Percentiles rank a stretch among this genome's conserved stretches.
These are phyloP conservation scores for Eulithis prunata DNA, from an alignment of 2,888 invertebrate genomes.

Conservation along the genomic window DNA sequence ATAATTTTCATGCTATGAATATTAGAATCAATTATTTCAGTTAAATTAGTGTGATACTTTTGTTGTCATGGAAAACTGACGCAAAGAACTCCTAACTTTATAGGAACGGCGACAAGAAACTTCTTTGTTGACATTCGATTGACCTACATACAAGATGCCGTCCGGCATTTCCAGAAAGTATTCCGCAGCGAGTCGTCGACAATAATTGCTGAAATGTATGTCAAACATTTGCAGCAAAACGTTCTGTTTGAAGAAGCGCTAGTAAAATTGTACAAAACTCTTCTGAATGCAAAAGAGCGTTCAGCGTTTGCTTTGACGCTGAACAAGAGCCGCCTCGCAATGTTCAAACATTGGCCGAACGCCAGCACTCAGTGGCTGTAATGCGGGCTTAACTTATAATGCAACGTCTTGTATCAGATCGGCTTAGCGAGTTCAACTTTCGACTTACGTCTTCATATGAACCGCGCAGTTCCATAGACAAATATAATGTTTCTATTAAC, in stretches of 20 bases:
- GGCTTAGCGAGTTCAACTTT: conserved; percentile 43
- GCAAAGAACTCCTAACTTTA: too few species aligned
- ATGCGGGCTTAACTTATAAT: conserved; percentile 55
- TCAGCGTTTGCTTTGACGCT: conserved; percentile 62
- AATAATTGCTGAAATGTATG: conserved; percentile 37
- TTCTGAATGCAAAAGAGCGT: conserved; percentile 63
- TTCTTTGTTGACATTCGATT: conserved; percentile 12
- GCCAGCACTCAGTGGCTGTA: conserved; percentile 59
- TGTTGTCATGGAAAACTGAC: conserved; percentile 1
- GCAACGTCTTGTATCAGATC: conserved; percentile 51
- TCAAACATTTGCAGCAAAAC: conserved; percentile 48
- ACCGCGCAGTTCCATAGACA: conserved; percentile 15
- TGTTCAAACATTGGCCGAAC: conserved; percentile 62
- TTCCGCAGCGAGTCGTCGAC: conserved; percentile 20
- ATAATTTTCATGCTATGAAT: background rate
- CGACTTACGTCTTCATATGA: conserved; percentile 37
- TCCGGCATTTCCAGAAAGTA: conserved; percentile 14
- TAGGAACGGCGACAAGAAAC: background rate
- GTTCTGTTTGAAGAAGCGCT: conserved; percentile 52
- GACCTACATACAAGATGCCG: conserved; percentile 13
- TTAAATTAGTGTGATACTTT: conserved; percentile 1
- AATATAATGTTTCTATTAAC: conserved; percentile 31
- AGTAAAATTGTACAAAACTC: conserved; percentile 56
- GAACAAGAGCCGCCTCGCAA: conserved; percentile 57
- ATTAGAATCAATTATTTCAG: background rate